Evolutionary conservation across 2,888 invertebrate species (phyloP), one percentile per base, ranked within the genome.

Genomic region (Scaptomyza caliginosa): DNA sequence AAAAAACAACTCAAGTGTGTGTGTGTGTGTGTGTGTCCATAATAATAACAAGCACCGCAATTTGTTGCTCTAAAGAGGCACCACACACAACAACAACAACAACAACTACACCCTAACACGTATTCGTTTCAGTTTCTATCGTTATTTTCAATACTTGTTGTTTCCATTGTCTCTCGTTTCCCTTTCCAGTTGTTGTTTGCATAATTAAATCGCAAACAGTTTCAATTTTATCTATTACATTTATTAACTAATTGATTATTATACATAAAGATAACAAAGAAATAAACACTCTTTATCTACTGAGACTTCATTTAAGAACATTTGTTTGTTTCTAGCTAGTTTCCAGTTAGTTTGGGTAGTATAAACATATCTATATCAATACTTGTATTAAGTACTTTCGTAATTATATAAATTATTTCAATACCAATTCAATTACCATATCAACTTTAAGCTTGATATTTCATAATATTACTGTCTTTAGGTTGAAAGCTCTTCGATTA

Each of bases 21-120:
- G 39, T 43, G 17, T 56, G 21, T 62, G 49, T 67, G 13, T 48
- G 50, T 65, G 62, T 54, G 45, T 48, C 51, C 66, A 70, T 65
- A 70, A 76, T 80, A 80, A 74, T 71, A 80, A 74, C 82, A 52
- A 82, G 67, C 48, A 74, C 67, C 79, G 66, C 82, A 81, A 85
- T 82, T 82, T 82, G 82, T 74, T 72, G 56, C 65, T 60, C 43
- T 57, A 43, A 57, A 58, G 54, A 36, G 72, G 56, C 69, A 45
- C 52, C 68, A 65, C 66, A 65, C 55, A 42, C 52, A 67, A 48
- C 50, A 43, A 55, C 55, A 58, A 30, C 52, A 67, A 49, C 51
- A 45, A 59, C 51, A 57, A 52, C 52, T 67, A 48, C 57, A 45
- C 67, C 74, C 77, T 72, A 70, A 64, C 74, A 82, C 74, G 58